Evolutionary conservation across 2,113 vertebrate genomes (phyloP), one percentile per base, ranked within the genome.

Genomic region (Romanogobio albipinnatus): DNA sequence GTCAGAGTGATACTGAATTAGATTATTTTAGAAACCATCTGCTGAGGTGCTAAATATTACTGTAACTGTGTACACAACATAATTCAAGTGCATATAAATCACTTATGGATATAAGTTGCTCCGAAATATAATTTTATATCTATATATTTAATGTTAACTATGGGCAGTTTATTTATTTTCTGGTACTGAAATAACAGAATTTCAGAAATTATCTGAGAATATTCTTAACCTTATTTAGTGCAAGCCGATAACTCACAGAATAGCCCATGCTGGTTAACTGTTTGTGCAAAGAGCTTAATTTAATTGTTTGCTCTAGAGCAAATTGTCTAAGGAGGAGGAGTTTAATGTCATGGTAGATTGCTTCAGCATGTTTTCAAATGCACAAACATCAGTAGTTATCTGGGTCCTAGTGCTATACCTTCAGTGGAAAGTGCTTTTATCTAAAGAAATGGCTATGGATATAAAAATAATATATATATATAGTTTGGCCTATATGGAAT

Each of bases 11-110:
- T 51, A 68, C 9, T 49, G 45, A 81, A 66, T 66, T 29, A 66
- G 61, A 61, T 81, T 39, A 71, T 71, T 82, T 82, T 71, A 71
- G 66, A 82, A 70, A 56, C 64, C 81, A 82, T 71, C 66, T 82
- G 81, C 49, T 56, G 19, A 82, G 51, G 22, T 81, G 62, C 29
- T 71, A 39, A 66, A 49, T 47, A 66, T 66, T 49, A 79, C 70
- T 73, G 43, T 47, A 47, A n/a, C 13, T 45, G n/a, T 47, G 8
- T 9, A 26, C 62, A 68, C 62, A 68, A 19, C 62, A 68, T 66
- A 24, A 47, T 80, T 81, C 5, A 8, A 68, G 45, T 51, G 45
- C 10, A 53, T 68, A 8, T 36, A 51, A 53, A 68, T 19, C 62
- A 3, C 15, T 22, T n/a, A 81, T 53, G 43, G 62, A 68, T 53